Evolutionary conservation across 23 tunicate genomes (phyloP), one percentile per base, ranked within the genome.

Genomic region (Oikopleura dioica): DNA sequence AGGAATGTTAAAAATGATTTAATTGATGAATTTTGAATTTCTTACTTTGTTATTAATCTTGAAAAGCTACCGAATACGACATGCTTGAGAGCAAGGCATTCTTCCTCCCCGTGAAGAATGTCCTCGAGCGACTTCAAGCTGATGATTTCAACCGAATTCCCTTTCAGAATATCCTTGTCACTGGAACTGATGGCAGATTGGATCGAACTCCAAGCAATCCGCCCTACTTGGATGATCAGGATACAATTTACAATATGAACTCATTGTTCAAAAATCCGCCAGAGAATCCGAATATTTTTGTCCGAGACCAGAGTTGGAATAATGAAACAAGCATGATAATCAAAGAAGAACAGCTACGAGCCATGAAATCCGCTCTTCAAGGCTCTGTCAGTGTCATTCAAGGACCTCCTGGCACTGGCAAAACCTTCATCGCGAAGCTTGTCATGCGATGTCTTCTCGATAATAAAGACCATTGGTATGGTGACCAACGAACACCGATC

Each of bases 351-450:
- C 55, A 44, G 21, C 55, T 44, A 21, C 9, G 21, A 44, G 55
- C 55, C 9, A 21, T 44, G 16, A 44, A 44, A 44, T 9, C 55
- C 16, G 9, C 16, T 44, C 16, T 44, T 44, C 16, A 9, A 44
- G 16, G 16, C 55, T 9, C 16, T 44, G 9, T 44, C 16, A 44
- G 16, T 16, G 32, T 23, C 29, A 81, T 88, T 36, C 89, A 89
- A 79, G 96, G 96, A 0, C 96, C 96, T 35, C 96, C 96, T 35
- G 96, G 96, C 36, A 89, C 96, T 29, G 96, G 96, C 24, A 87
- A 87, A 75, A 87, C 95, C 23, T 77, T 80, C 36, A 83, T 87
- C 36, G 87, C 87, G 0, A 55, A 81, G 33, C 78, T 59, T 36
- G 78, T 85, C 77, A 81, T 85, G 85, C 76, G 78, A 68, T 38